Base-by-base conservation (phyloP, 1,140 invertebrate species). In the Hyposmocoma kahamanoa region DNA sequence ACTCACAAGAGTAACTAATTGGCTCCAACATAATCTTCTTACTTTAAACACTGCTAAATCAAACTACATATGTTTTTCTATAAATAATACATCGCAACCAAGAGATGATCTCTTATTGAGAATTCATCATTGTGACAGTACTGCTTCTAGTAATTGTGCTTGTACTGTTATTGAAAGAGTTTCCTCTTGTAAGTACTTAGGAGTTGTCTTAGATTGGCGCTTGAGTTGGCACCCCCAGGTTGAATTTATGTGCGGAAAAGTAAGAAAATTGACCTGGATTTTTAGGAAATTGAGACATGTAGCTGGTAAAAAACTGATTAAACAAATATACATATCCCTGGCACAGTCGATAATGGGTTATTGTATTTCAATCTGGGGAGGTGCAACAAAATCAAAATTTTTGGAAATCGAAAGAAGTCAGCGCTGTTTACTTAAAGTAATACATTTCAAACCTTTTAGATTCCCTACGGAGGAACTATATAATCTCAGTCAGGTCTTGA, bases 1-100 rank as follows among this genome's bases (percentile, higher is more conserved):
- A 41, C 19, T 55, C n/a, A 11, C 39, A 6, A 10, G 21, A 19
- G 32, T 55, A 17, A 24, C 10, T 20, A 5, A 30, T 19, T 55
- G 47, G 53, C 26, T 55, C 8, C 6, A 41, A 0, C 20, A 46
- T 22, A 53, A 53, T 47, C 22, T 47, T n/a, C 34, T 51, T 28
- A 51, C 49, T 1, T 22, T 51, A 39, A 51, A 51, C 11, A 36
- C 22, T 11, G 1, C 18, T 10, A 51, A 51, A 45, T 42, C 49
- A 11, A 51, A 51, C 21, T 51, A 41, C 20, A 42, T 51, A 3
- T 51, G 32, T 34, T 43, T 50, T 18, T 8, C n/a, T 18, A 21
- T 42, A n/a, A 21, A 13, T 11, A 50, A 42, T 11, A 22, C 10
- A 17, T 22, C 24, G 1, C 39, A 38, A 24, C 48, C 48, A 17